Percentiles rank a stretch among this genome's conserved stretches.
Evolutionary conservation across 2,888 invertebrate genomes (phyloP).

Genomic region (Noctua pronuba): DNA sequence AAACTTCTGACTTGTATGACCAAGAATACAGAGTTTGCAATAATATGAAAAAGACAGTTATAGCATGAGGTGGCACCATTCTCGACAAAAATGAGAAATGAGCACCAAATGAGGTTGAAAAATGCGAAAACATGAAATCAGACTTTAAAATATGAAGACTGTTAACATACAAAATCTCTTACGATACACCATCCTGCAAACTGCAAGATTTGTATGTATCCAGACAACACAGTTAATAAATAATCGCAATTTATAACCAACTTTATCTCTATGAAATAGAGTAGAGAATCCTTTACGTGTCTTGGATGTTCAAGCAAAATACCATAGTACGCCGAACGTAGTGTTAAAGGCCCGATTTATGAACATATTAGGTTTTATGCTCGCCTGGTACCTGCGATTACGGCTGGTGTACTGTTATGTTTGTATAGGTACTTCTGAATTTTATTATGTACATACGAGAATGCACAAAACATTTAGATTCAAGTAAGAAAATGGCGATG

Average conservation of each 20-base stretch:
- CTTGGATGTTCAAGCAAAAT: constrained; percentile 43
- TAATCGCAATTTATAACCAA: constrained; percentile 19
- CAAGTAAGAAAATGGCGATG: background rate
- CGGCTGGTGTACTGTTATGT: constrained; percentile 52
- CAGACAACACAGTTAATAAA: constrained; percentile 27
- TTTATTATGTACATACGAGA: constrained; percentile 14
- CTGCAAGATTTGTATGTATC: constrained; percentile 44
- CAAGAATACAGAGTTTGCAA: background rate
- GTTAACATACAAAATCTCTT: constrained; percentile 45
- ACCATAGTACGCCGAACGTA: constrained; percentile 60
- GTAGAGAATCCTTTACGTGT: constrained; percentile 38
- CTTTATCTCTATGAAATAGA: constrained; percentile 21
- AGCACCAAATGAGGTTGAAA: constrained; percentile 12
- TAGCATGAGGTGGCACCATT: background rate
- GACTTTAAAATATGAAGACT: constrained; percentile 53
- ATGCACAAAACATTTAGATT: constrained; percentile 4
- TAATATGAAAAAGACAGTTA: background rate
- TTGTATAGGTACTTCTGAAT: constrained; percentile 41
- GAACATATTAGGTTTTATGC: constrained; percentile 76
- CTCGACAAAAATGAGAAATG: constrained; percentile 1
- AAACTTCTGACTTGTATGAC: background rate
- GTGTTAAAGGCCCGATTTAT: constrained; percentile 71
- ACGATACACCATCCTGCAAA: constrained; percentile 31
- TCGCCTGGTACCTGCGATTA: constrained; percentile 74
- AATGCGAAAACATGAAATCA: constrained; percentile 41